Conservation (phyloP, 2,888 invertebrate genomes). For the Trichopoda pennipes region DNA sequence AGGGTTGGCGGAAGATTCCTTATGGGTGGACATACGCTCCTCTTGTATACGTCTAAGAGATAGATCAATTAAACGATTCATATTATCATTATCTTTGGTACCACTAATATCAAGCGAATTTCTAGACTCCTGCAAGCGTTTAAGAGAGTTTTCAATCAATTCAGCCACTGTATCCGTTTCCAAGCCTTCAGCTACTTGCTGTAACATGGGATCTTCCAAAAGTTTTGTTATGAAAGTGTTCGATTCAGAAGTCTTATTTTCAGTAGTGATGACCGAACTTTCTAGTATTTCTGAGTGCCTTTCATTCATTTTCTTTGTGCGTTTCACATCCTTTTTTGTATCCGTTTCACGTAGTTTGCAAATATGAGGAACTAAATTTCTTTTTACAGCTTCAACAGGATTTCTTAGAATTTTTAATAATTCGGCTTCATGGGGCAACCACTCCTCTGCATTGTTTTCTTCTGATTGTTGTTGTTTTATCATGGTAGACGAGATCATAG, state of each 20-base stretch:
- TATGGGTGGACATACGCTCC: slow-evolving; percentile 72
- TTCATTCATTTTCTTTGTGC: slow-evolving; percentile 79
- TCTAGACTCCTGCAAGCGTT: slow-evolving; percentile 82
- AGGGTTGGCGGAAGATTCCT: slow-evolving; percentile 39
- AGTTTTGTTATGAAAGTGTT: slow-evolving; percentile 83
- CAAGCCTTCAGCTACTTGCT: slow-evolving; percentile 84
- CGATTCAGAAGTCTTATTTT: slow-evolving; percentile 73
- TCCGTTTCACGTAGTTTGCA: slow-evolving; percentile 84
- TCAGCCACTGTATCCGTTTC: slow-evolving; percentile 85
- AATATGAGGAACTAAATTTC: slow-evolving; percentile 89
- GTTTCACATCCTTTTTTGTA: slow-evolving; percentile 68
- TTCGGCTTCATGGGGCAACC: slow-evolving; percentile 81
- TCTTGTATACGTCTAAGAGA: slow-evolving; percentile 80
- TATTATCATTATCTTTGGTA: slow-evolving; percentile 81
- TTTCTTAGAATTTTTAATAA: slow-evolving; percentile 84
- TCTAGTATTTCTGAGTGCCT: slow-evolving; percentile 48
- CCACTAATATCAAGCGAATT: slow-evolving; percentile 78
- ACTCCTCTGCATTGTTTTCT: slow-evolving; percentile 57
- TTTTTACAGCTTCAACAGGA: slow-evolving; percentile 88
- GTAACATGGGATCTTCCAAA: slow-evolving; percentile 85
- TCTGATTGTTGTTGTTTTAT: slow-evolving; percentile 41
- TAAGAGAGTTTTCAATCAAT: slow-evolving; percentile 85
- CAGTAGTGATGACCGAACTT: background rate
- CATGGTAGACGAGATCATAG: slow-evolving; percentile 45
- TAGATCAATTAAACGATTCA: slow-evolving; percentile 80